Base-by-base conservation (phyloP, 2,888 invertebrate genomes). In the Megamerina dolium region DNA sequence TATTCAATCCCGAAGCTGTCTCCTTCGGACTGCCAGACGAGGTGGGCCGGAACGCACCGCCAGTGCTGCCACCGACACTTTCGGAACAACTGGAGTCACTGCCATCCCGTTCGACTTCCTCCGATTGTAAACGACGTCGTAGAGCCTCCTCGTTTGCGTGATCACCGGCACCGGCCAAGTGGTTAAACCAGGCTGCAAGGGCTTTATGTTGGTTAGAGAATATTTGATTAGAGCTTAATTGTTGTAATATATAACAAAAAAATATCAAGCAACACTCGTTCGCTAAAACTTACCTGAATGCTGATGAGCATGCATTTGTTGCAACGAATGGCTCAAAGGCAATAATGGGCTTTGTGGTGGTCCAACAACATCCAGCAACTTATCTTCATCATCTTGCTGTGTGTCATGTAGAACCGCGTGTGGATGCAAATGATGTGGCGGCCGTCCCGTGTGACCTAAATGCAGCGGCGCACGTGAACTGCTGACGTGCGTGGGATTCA, bases 331-430 rank as follows among this genome's bases (percentile, higher is more conserved):
- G 53, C 70, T 68, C 47, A 78, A 73, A 8, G 78, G 77, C 48
- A 85, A 79, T 33, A 86, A 78, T 9, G 87, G 87, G 56, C 86
- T 86, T 61, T 89, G 88, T 39, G 88, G 82, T 21, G 87, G 89
- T 1, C 90, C 90, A 0, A 91, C 91, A 18, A 91, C 91, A 70
- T 91, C 91, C 63, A 91, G 73, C 19, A 85, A 77, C 60, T 86
- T 82, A 69, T 91, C 91, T 48, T 89, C 89, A 56, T 91, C 90
- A 52, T 87, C 87, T 57, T 80, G 75, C 55, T 81, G 75, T 58
- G 63, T 64, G 52, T 70, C 67, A 39, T 69, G 64, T 43, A 64
- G 41, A 19, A 63, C 60, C 10, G 64, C 56, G 40, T 53, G 56
- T 23, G 63, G 58, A 29, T 66, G 67, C 41, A 66, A 58, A 50